Evolutionary conservation across 2,797 vertebrate species (phyloP).

Genomic region (Cheirogaleus major): DNA sequence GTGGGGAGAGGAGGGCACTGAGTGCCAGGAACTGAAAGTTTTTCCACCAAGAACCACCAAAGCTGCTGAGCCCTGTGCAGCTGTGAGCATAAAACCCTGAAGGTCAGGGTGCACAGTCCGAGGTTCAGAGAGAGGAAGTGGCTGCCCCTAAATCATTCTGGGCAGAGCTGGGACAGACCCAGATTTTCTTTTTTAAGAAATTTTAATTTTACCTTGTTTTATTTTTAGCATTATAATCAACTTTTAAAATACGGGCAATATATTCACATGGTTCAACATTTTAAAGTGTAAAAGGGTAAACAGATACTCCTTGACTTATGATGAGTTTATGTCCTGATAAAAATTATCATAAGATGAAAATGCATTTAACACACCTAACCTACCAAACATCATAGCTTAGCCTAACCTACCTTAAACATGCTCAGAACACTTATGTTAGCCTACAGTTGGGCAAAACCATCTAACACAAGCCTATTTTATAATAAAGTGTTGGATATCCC

Average conservation of each 20-base stretch:
- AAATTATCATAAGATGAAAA: not conserved
- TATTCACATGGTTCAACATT: not conserved
- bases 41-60: not conserved
- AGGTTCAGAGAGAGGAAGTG: not conserved
- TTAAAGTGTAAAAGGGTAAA: not conserved
- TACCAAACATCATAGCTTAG: not conserved
- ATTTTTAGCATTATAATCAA: not conserved
- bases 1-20: not conserved
- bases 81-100: not conserved
- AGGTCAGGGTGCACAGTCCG: not conserved
- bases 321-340: not conserved
- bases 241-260: not conserved
- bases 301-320: not conserved
- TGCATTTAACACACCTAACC: not conserved
- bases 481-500: not conserved
- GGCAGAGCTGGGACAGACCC: not conserved
- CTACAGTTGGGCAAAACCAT: not conserved
- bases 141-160: not conserved
- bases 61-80: not conserved
- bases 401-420: not conserved
- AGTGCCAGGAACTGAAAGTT: not conserved
- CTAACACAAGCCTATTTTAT: not conserved
- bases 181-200: not conserved
- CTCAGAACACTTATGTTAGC: not conserved
- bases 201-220: not conserved